Evolutionary conservation across 1,140 invertebrate species (phyloP).

Genomic region (Lepidurus packardi): DNA sequence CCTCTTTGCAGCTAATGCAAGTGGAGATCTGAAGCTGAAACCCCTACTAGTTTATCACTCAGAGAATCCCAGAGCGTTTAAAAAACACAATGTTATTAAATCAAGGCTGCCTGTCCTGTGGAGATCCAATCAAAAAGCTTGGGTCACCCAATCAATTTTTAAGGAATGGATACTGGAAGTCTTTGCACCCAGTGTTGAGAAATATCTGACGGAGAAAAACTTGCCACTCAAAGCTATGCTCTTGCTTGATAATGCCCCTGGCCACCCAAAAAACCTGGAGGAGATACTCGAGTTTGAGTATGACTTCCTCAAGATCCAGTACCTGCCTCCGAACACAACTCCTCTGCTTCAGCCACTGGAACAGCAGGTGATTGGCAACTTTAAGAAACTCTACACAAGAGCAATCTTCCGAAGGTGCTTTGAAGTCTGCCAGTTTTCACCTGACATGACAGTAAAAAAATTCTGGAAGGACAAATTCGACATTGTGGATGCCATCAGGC

Average conservation of each 20-base stretch:
- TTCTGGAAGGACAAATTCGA: conserved; percentile 38
- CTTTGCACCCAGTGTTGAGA: conserved; percentile 42
- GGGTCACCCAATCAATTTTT: conserved; percentile 45
- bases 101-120: conserved; percentile 44
- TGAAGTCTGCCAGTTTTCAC: conserved; percentile 32
- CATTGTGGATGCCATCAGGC: conserved; percentile 35
- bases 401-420: conserved; percentile 35
- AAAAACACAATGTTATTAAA: conserved; percentile 40
- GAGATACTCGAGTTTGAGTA: conserved; percentile 39
- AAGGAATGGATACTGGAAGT: conserved; percentile 43
- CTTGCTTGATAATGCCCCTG: conserved; percentile 44
- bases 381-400: conserved; percentile 38
- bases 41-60: conserved; percentile 46
- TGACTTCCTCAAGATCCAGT: conserved; percentile 37
- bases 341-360: conserved; percentile 37
- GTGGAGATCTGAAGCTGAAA: conserved; percentile 46
- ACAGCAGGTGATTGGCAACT: conserved; percentile 37
- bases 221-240: conserved; percentile 44
- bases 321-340: conserved; percentile 36
- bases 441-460: conserved; percentile 36
- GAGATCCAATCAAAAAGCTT: conserved; percentile 45
- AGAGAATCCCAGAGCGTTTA: conserved; percentile 45
- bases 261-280: conserved; percentile 40
- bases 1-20: conserved; percentile 45
- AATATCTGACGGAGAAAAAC: conserved; percentile 41